These are phyloP conservation scores for Noctua janthe DNA, from an alignment of 2,888 invertebrate genomes.

Conservation along the genomic window DNA sequence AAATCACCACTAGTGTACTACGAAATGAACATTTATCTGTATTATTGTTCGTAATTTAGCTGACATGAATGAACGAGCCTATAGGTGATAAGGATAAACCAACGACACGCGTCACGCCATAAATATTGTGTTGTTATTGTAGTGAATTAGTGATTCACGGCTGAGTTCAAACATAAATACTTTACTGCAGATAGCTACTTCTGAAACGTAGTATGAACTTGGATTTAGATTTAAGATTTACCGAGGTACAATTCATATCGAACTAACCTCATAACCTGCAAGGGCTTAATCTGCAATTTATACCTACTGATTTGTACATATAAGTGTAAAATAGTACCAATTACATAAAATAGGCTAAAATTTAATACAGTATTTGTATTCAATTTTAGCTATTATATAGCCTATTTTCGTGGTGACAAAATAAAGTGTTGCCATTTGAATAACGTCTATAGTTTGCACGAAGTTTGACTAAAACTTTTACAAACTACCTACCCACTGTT, in stretches of 20 bases:
- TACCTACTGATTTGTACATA: background rate
- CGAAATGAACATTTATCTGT: conserved; percentile 40
- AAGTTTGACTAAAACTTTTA: background rate
- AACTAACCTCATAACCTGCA: background rate
- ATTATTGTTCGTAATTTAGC: conserved; percentile 54
- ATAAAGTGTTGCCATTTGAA: background rate
- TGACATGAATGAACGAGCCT: conserved; percentile 61
- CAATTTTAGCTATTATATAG: too few species aligned
- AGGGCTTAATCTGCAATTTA: background rate
- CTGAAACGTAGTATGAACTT: background rate
- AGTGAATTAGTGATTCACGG: conserved; percentile 48
- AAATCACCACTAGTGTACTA: conserved; percentile 48
- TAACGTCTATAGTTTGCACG: background rate
- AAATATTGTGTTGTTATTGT: conserved; percentile 55
- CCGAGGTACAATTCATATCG: background rate
- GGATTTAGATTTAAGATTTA: background rate
- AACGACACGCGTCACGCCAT: conserved; percentile 44
- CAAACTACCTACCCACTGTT: background rate
- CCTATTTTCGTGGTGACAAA: background rate
- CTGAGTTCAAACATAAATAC: conserved; percentile 45
- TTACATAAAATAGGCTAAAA: background rate
- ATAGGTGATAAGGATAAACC: conserved; percentile 53
- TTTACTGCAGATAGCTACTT: conserved; percentile 10
- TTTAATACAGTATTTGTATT: too few species aligned
- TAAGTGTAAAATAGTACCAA: background rate